Evolutionary conservation across 1,140 invertebrate species (phyloP), one percentile per base, ranked within the genome.

Genomic region (Pomacea maculata): DNA sequence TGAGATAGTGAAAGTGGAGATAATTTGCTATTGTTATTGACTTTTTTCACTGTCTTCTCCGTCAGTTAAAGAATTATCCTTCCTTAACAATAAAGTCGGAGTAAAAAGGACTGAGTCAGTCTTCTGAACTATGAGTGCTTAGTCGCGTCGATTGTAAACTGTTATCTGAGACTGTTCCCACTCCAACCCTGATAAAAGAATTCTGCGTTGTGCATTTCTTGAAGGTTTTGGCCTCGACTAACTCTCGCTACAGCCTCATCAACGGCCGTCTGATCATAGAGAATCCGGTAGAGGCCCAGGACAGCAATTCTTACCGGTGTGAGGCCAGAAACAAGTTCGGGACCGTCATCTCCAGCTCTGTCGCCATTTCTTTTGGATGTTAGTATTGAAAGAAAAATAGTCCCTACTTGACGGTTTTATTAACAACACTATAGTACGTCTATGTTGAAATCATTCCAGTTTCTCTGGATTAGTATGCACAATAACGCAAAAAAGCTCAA

Each of bases 191-290:
- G 34, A 2, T 1, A 45, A 45, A 45, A 45, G 34, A 45, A 6
- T 6, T 45, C 3, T 4, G 2, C 34, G 34, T 45, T 45, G 34
- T 45, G 34, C 34, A 6, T 45, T 1, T 45, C 34, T 70, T 77
- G 6, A 17, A 86, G 82, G 81, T 87, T n/a, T 81, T 79, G 8
- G 19, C 72, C n/a, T 21, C 65, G 17, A 63, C 79, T 5, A 75
- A 82, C 71, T 21, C 96, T 95, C 93, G 96, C 75, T 96, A 95
- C 88, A 98, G 97, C 8, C 90, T 98, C 21, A 98, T 96, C 87
- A 97, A 97, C 84, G 97, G 97, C 68, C 95, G 95, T 80, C 91
- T 99, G 2, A 97, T 97, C 80, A 98, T 99, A 82, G 94, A 96
- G 87, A 93, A 94, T 85, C 97, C 97, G 11, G 55, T 70, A 25